A percentile compares a stretch with the other conserved stretches of the same genome.
Evolutionary conservation across 1,140 invertebrate genomes (phyloP).

Genomic region (Manduca sexta): DNA sequence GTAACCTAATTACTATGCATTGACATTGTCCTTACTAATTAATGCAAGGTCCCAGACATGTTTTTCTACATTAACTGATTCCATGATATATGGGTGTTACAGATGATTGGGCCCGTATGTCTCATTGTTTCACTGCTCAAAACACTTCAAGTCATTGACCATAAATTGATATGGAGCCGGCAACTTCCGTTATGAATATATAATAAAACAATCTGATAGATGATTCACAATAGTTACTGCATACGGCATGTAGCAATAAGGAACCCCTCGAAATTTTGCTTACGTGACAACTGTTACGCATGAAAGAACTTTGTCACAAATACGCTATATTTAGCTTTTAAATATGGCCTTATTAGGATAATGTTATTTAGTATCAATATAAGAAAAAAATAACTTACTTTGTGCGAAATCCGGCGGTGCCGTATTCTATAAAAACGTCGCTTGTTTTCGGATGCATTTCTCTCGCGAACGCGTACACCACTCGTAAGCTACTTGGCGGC

Average conservation of each 20-base stretch:
- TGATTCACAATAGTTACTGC: constrained; percentile 50
- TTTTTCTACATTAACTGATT: no score
- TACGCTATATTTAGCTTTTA: constrained; percentile 4
- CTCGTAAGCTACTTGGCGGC: constrained; percentile 72
- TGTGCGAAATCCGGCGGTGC: constrained; percentile 81
- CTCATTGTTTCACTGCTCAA: constrained; percentile 25
- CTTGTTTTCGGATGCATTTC: constrained; percentile 82
- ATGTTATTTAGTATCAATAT: constrained; percentile 9
- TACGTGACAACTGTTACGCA: constrained; percentile 46
- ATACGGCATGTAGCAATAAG: background rate
- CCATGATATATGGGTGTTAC: no score
- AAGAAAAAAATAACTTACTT: constrained; percentile 73
- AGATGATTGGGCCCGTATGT: no score
- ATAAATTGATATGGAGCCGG: constrained; percentile 26
- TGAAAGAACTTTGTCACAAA: constrained; percentile 20
- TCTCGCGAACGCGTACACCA: constrained; percentile 81
- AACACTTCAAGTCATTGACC: constrained; percentile 51
- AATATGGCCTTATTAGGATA: constrained; percentile 14
- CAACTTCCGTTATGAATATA: constrained; percentile 52
- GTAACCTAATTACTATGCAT: no score
- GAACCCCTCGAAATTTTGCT: constrained; percentile 23
- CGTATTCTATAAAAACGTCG: constrained; percentile 78
- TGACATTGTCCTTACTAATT: no score
- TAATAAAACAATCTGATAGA: constrained; percentile 43
- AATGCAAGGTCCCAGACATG: no score